These are phyloP conservation scores for Sciaenops ocellatus DNA, from an alignment of 2,797 vertebrate species.

Conservation along the genomic window DNA sequence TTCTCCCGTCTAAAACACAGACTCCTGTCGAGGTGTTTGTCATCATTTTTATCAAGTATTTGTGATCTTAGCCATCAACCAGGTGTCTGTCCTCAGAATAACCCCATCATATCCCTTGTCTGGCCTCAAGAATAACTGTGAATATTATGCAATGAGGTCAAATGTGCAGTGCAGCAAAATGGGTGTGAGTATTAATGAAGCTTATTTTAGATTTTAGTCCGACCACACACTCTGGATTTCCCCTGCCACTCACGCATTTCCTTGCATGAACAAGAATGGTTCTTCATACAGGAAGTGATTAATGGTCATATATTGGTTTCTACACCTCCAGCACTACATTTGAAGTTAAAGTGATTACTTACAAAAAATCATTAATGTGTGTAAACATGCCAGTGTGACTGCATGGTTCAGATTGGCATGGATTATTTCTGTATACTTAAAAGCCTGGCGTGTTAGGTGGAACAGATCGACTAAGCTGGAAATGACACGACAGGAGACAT, in stretches of 20 bases:
- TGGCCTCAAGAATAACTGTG: conserved; percentile 57
- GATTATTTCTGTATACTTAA: conserved; percentile 65
- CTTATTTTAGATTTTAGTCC: conserved; percentile 70
- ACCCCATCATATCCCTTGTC: conserved; percentile 53
- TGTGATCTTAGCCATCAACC: conserved; percentile 48
- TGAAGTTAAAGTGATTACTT: conserved; percentile 38
- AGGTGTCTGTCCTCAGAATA: conserved; percentile 63
- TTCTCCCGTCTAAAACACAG: neutral
- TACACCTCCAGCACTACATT: neutral
- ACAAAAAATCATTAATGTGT: conserved; percentile 18
- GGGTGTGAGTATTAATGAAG: conserved; percentile 67
- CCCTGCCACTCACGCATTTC: conserved; percentile 51
- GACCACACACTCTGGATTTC: conserved; percentile 56
- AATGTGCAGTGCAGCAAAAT: conserved; percentile 63
- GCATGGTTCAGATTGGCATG: conserved; percentile 49
- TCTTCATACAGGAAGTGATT: conserved; percentile 22
- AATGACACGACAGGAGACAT: conserved; percentile 72
- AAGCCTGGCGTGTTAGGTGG: conserved; percentile 53
- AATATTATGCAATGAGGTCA: conserved; percentile 63
- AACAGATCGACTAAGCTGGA: conserved; percentile 71
- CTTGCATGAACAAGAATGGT: conserved; percentile 23
- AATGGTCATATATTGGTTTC: conserved; percentile 13
- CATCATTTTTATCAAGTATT: conserved; percentile 21
- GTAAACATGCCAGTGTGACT: conserved; percentile 38
- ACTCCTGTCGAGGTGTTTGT: conserved; percentile 22